phyloP scores from a whole-genome alignment of 2,797 vertebrate genomes.

The Mastacembelus armatus region DNA sequence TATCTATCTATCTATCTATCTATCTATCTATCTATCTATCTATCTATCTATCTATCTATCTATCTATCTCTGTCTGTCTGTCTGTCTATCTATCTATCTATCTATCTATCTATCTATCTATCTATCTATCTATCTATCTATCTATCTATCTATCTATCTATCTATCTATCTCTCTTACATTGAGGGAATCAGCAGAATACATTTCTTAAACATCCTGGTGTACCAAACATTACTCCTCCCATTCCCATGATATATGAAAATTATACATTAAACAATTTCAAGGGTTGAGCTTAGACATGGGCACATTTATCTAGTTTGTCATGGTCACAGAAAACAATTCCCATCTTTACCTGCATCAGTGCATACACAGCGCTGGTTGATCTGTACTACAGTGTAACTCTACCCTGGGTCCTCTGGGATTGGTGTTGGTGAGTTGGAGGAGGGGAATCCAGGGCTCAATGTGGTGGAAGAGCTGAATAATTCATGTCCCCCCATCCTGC shows the following conservation, averaged over 20 bases:
- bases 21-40: too few relatives aligned
- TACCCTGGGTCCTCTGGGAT: slow-evolving; percentile 57
- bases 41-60: too few relatives aligned
- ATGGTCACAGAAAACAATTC: background rate
- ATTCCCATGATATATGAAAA: slow-evolving; percentile 1
- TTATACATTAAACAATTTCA: slow-evolving; percentile 2
- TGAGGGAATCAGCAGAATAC: slow-evolving; percentile 21
- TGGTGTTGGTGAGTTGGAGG: slow-evolving; percentile 64
- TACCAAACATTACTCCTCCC: background rate
- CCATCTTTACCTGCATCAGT: slow-evolving; percentile 24
- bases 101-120: too few relatives aligned
- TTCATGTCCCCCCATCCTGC: slow-evolving; percentile 63
- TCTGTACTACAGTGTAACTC: slow-evolving; percentile 53
- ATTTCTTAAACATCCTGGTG: slow-evolving; percentile 4
- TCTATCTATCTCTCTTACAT: too few relatives aligned
- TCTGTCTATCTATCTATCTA: too few relatives aligned
- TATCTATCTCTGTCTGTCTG: too few relatives aligned
- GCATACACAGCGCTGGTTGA: slow-evolving; percentile 25
- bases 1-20: too few relatives aligned
- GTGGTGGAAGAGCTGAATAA: slow-evolving; percentile 75
- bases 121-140: too few relatives aligned
- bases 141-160: too few relatives aligned
- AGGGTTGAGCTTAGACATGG: background rate
- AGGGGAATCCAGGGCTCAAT: slow-evolving; percentile 71
- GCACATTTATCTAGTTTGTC: background rate